Conservation (phyloP, 1,140 invertebrate genomes). For the Lasioglossum baleicum region DNA sequence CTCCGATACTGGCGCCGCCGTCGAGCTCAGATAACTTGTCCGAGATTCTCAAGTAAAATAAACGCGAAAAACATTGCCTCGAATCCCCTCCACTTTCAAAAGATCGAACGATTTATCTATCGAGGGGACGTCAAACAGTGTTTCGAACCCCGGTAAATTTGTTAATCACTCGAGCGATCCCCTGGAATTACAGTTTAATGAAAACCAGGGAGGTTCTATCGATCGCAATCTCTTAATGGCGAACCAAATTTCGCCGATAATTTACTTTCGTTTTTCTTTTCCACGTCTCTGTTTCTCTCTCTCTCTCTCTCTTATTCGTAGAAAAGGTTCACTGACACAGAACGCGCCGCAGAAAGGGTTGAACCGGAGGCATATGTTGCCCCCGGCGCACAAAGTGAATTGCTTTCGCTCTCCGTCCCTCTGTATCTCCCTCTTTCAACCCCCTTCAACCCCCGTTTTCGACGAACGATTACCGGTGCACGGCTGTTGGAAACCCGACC, state of each 20-base stretch:
- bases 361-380: not conserved
- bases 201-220: not conserved
- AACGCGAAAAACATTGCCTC: too few relatives aligned
- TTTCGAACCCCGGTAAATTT: too few relatives aligned
- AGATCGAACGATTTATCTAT: too few relatives aligned
- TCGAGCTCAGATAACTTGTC: too few relatives aligned
- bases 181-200: not conserved
- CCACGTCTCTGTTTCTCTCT: too few relatives aligned
- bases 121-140: too few relatives aligned
- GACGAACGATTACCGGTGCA: slow-evolving; percentile 14
- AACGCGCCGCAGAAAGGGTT: not conserved
- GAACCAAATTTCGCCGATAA: not conserved
- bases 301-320: too few relatives aligned
- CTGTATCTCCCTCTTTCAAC: too few relatives aligned
- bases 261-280: not conserved
- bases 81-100: too few relatives aligned
- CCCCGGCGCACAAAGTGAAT: not conserved
- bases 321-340: not conserved
- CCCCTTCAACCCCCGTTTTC: not conserved
- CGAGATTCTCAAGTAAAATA: too few relatives aligned
- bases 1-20: too few relatives aligned
- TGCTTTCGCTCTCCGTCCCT: not conserved
- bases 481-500: slow-evolving; percentile 8
- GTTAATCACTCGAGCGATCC: too few relatives aligned
- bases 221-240: not conserved